These are phyloP conservation scores for Noctua comes DNA, from an alignment of 2,888 invertebrate species.

Conservation along the genomic window DNA sequence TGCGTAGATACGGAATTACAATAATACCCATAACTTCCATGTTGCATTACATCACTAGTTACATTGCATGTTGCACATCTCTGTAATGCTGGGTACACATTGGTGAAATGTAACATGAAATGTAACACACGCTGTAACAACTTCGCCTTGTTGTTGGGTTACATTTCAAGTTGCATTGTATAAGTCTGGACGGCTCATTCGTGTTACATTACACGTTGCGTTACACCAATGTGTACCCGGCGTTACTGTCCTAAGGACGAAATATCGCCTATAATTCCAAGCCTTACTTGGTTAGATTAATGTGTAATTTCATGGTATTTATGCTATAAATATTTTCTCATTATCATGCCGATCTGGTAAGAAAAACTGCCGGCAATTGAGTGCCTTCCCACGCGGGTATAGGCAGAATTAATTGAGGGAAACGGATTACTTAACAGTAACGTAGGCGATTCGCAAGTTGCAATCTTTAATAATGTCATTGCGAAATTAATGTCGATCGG, in stretches of 20 bases:
- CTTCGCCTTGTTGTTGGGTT: too few species aligned
- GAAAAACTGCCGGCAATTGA: slow-evolving; percentile 49
- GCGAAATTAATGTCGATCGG: slow-evolving; percentile 9
- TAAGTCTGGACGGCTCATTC: too few species aligned
- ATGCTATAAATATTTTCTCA: slow-evolving; percentile 53
- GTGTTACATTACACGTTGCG: too few species aligned
- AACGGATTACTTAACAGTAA: slow-evolving; percentile 56
- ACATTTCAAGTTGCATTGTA: too few species aligned
- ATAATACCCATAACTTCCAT: background rate
- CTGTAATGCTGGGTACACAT: too few species aligned
- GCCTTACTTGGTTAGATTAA: slow-evolving; percentile 4
- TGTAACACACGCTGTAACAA: too few species aligned
- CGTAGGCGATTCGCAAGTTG: slow-evolving; percentile 45
- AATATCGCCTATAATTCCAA: slow-evolving; percentile 18
- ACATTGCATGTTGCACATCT: too few species aligned
- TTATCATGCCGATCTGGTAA: slow-evolving; percentile 46
- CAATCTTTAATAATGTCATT: slow-evolving; percentile 28
- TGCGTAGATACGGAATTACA: background rate
- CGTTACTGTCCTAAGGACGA: background rate
- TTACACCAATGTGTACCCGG: too few species aligned
- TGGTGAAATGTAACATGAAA: too few species aligned
- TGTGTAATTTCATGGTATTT: slow-evolving; percentile 46
- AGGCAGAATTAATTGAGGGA: slow-evolving; percentile 50
- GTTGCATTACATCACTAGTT: too few species aligned
- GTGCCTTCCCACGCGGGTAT: slow-evolving; percentile 57